Conservation (phyloP, 1,140 invertebrate genomes). For the Medauroidea extradentata region DNA sequence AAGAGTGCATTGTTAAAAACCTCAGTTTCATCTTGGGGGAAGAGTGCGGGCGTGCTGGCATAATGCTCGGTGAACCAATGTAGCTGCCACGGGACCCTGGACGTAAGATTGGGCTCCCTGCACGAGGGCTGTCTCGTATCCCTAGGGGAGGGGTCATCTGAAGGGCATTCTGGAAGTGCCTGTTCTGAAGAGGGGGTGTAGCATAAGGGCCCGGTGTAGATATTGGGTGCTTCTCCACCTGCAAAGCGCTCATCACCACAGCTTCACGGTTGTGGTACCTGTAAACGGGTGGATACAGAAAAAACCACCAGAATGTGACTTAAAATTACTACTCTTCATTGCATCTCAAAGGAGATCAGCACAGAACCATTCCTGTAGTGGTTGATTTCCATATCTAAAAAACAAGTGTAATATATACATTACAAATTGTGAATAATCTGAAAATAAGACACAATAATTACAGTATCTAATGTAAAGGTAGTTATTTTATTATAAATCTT, state of each 20-base stretch:
- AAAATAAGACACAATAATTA: not conserved
- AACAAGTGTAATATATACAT: too few relatives aligned
- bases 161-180: conserved; percentile 13
- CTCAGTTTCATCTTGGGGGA: conserved; percentile 90
- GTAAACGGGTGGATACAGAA: conserved; percentile 10
- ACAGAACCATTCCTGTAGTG: too few relatives aligned
- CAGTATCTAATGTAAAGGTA: too few relatives aligned
- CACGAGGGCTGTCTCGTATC: conserved; percentile 40
- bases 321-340: too few relatives aligned
- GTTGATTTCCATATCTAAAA: conserved; percentile 1
- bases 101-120: conserved; percentile 37
- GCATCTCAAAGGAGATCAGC: too few relatives aligned
- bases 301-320: too few relatives aligned
- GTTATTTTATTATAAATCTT: too few relatives aligned
- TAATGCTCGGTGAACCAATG: conserved; percentile 48
- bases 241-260: conserved; percentile 85
- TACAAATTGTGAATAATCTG: too few relatives aligned
- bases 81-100: conserved; percentile 46
- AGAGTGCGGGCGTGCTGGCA: conserved; percentile 59
- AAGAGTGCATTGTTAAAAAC: conserved; percentile 45
- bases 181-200: conserved; percentile 50
- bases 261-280: conserved; percentile 90
- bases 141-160: conserved; percentile 38
- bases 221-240: conserved; percentile 89
- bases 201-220: conserved; percentile 75